phyloP scores from a whole-genome alignment of 2,888 invertebrate species.

The Mythimna albipuncta region DNA sequence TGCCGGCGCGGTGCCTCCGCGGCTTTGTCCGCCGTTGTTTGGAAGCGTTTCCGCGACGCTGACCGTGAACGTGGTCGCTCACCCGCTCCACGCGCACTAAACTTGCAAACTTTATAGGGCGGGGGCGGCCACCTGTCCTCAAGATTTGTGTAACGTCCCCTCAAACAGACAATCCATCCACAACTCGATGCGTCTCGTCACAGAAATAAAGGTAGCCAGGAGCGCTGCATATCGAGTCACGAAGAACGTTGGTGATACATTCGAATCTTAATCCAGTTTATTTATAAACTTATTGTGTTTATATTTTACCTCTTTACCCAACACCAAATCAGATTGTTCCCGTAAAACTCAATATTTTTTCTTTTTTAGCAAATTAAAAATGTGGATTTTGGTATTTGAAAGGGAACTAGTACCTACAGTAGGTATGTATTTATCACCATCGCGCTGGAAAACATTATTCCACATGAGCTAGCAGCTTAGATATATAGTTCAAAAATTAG shows the following conservation, averaged over 20 bases:
- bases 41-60: conserved; percentile 69
- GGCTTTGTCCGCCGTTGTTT: conserved; percentile 78
- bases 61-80: conserved; percentile 87
- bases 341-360: not conserved
- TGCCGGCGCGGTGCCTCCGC: conserved; percentile 73
- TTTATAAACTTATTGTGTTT: conserved; percentile 24
- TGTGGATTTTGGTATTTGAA: too few species aligned
- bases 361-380: not conserved
- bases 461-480: not conserved
- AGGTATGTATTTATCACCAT: not conserved
- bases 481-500: not conserved
- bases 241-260: conserved; percentile 30
- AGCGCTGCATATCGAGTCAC: conserved; percentile 62
- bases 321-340: not conserved
- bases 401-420: too few species aligned
- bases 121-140: conserved; percentile 81
- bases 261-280: conserved; percentile 33
- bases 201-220: conserved; percentile 65
- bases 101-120: conserved; percentile 82
- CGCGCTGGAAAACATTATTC: not conserved
- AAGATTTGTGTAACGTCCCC: conserved; percentile 80
- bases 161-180: conserved; percentile 76
- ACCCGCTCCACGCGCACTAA: conserved; percentile 81
- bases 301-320: conserved; percentile 9
- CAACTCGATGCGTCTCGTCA: conserved; percentile 72